These are phyloP conservation scores for Athene noctua DNA, from an alignment of 2,113 vertebrate species.

Conservation along the genomic window DNA sequence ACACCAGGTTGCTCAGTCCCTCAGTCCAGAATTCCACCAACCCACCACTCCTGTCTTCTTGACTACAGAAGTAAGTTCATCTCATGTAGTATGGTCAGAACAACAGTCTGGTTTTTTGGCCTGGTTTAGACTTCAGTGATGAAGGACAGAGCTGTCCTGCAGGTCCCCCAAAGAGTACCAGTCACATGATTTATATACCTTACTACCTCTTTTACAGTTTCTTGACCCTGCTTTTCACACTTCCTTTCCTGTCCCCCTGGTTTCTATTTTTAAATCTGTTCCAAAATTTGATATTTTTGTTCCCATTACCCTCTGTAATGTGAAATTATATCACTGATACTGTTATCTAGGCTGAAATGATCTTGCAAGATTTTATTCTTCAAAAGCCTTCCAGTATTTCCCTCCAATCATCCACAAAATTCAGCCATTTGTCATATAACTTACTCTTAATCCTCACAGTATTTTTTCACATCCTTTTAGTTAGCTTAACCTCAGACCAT, in stretches of 20 bases:
- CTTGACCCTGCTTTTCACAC: not conserved
- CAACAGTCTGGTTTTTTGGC: fast-evolving
- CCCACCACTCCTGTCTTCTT: not conserved
- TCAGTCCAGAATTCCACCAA: not conserved
- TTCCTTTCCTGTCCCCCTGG: not conserved
- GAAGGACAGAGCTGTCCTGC: not conserved
- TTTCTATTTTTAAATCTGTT: not conserved
- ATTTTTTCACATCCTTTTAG: not conserved
- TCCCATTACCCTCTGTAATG: not conserved
- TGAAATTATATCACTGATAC: not conserved
- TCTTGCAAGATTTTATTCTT: not conserved
- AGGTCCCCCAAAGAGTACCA: not conserved
- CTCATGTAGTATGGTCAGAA: not conserved
- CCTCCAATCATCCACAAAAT: not conserved
- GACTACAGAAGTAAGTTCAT: not conserved
- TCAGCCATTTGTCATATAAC: not conserved
- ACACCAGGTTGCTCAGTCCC: not conserved
- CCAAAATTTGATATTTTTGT: not conserved
- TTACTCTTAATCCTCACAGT: not conserved
- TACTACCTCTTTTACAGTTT: not conserved
- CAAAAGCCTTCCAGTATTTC: not conserved
- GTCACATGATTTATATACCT: not conserved
- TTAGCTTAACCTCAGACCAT: not conserved
- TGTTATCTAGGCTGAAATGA: not conserved
- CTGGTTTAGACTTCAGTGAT: not conserved